Evolutionary conservation across 2,888 invertebrate genomes (phyloP), one percentile per base, ranked within the genome.

Genomic region (Acanthosepion pharaonis): DNA sequence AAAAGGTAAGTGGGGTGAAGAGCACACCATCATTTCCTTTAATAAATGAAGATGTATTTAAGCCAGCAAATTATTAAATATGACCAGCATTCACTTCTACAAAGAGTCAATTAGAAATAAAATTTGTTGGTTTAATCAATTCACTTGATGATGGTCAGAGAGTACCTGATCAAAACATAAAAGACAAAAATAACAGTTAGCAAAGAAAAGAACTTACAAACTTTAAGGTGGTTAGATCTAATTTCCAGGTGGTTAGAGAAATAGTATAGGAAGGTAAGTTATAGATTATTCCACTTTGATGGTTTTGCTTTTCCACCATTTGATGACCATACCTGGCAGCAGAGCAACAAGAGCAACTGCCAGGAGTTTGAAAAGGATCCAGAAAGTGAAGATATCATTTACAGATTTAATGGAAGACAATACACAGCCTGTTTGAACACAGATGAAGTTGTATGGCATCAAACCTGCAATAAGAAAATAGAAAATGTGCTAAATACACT

Each of bases 381-480:
- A 96, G 33, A 95, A 95, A 5, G 97, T 97, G 95, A 98, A 97
- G 5, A 98, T 96, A 95, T 98, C 98, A 95, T 98, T 97, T 94
- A 98, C 95, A 4, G 98, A 98, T 94, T 96, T 96, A 91, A 98
- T 96, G 94, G 98, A 97, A 2, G 98, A 97, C 92, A 98, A 96
- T 95, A 98, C 97, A 95, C 97, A 97, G 5, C 98, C 98, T 4
- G 98, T 98, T 96, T 98, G 98, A 3, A 98, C 98, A 96, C 98
- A 98, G 94, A 98, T 97, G 96, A 98, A 98, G 96, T 98, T 98
- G 97, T 98, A 98, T 3, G 98, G 98, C 97, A 98, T 98, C 95
- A 98, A 96, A 95, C 98, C 98, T 98, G 97, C 33, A 97, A 96
- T 28, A 92, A 94, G 42, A 94, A 64, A 91, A 95, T 93, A 94